phyloP scores from a whole-genome alignment of 2,113 vertebrate genomes.

The Podarcis muralis region DNA sequence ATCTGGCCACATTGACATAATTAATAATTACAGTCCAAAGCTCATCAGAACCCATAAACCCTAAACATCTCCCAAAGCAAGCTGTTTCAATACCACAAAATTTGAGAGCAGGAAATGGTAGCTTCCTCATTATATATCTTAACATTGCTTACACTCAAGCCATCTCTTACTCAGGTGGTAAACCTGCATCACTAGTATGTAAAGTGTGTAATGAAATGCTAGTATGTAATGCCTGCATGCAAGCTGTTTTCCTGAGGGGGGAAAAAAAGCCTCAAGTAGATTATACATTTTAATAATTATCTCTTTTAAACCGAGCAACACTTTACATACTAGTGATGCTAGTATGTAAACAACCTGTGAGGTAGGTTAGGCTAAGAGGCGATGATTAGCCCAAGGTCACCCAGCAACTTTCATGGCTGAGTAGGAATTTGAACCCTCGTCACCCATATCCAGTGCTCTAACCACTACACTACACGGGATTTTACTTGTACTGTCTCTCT shows the following conservation, averaged over 20 bases:
- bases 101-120: background rate
- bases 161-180: background rate
- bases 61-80: background rate
- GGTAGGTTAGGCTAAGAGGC: too few relatives aligned
- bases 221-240: conserved; percentile 26
- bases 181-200: too few relatives aligned
- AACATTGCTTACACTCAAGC: background rate
- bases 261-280: conserved; percentile 39
- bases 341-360: too few relatives aligned
- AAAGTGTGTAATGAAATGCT: too few relatives aligned
- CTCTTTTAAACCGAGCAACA: conserved; percentile 56
- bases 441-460: too few relatives aligned
- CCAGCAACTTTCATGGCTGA: too few relatives aligned
- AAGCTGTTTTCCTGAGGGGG: conserved; percentile 53
- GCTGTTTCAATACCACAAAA: background rate
- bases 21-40: background rate
- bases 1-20: conserved; percentile 26
- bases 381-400: too few relatives aligned
- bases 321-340: too few relatives aligned
- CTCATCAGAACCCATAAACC: background rate
- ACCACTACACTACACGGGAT: background rate
- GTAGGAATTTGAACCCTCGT: too few relatives aligned
- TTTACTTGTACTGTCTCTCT: background rate
- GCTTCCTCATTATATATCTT: background rate
- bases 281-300: conserved; percentile 48